A percentile compares a stretch with the other conserved stretches of the same genome.
Conservation (phyloP, 2,888 invertebrate species). For the Netelia melanura region DNA sequence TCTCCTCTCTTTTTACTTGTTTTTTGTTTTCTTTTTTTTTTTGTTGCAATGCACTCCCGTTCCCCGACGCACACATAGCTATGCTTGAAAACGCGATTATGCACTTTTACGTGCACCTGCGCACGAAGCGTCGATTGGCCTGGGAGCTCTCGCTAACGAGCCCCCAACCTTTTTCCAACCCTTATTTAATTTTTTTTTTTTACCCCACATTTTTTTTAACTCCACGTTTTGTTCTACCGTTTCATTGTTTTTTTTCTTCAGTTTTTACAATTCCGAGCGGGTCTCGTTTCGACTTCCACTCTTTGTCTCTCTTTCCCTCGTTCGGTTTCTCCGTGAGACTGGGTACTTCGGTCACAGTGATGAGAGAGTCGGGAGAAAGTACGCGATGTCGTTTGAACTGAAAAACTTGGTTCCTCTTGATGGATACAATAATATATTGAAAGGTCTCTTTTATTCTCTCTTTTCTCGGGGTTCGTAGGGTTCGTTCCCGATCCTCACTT, state of each 20-base stretch:
- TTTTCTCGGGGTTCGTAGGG: not conserved
- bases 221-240: not conserved
- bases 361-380: not conserved
- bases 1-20: not conserved
- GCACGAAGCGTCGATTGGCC: not conserved
- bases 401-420: conserved; percentile 33
- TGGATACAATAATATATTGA: conserved; percentile 55
- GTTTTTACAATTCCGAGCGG: conserved; percentile 13
- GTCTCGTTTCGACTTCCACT: not conserved
- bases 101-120: not conserved
- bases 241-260: not conserved
- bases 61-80: not conserved
- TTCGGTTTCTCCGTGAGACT: not conserved
- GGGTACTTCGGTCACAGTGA: not conserved
- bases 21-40: not conserved
- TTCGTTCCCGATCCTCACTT: too few relatives aligned
- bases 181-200: conserved; percentile 12
- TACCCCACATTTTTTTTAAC: conserved; percentile 11
- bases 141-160: conserved; percentile 34
- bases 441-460: conserved; percentile 6
- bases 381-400: conserved; percentile 7
- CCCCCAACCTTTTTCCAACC: conserved; percentile 34
- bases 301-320: not conserved
- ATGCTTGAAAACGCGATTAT: conserved; percentile 9
- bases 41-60: not conserved